Evolutionary conservation across 2,888 invertebrate species (phyloP).

Genomic region (Drosophila atripex): DNA sequence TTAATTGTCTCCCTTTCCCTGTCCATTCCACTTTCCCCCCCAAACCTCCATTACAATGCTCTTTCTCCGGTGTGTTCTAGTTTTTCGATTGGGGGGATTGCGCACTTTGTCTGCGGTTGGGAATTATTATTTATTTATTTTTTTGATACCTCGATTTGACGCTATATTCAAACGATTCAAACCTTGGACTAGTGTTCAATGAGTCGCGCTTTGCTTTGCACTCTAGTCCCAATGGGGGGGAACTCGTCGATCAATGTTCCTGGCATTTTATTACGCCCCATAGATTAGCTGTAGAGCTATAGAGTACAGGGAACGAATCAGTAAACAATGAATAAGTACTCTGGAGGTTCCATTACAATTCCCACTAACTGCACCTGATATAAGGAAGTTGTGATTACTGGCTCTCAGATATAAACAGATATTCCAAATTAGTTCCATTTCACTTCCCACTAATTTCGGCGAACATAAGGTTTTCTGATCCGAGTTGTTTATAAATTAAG

Average conservation of each 20-base stretch:
- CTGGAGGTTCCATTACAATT: constrained; percentile 7
- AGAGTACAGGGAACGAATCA: background rate
- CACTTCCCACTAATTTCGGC: constrained; percentile 6
- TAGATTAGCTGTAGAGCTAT: background rate
- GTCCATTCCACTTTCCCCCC: background rate
- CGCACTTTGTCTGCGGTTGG: constrained; percentile 31
- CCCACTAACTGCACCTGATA: constrained; percentile 11
- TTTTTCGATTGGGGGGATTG: constrained; percentile 18
- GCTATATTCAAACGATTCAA: too few species aligned
- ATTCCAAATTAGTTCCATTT: constrained; percentile 4
- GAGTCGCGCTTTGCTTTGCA: constrained; percentile 12
- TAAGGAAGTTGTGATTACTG: constrained; percentile 1
- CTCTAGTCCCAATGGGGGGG: constrained; percentile 6
- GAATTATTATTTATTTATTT: background rate
- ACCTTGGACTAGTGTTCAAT: constrained; percentile 37
- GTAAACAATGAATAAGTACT: constrained; percentile 6
- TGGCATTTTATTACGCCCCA: constrained; percentile 4
- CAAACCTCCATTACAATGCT: background rate
- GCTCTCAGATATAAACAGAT: background rate
- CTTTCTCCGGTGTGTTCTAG: constrained; percentile 22
- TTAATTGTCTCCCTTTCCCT: constrained; percentile 36
- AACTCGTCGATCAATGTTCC: constrained; percentile 8
- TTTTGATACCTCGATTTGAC: constrained; percentile 19
- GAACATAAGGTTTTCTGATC: constrained; percentile 4
- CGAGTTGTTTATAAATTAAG: background rate